phyloP scores from a whole-genome alignment of 2,888 invertebrate species.

The Agriotes lineatus region DNA sequence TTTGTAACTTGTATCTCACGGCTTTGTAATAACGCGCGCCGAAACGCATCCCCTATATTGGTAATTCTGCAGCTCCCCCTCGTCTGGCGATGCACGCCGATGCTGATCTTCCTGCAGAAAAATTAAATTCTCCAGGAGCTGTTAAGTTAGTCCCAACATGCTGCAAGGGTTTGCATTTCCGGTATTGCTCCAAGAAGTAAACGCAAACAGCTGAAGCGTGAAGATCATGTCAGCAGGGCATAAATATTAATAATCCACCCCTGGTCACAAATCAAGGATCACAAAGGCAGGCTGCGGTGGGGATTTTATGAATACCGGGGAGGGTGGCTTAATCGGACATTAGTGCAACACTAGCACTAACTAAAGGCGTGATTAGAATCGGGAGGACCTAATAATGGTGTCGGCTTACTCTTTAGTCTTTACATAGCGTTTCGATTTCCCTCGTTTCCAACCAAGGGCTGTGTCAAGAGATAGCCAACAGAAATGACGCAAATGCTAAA shows the following conservation, averaged over 20 bases:
- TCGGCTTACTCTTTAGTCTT: slow-evolving; percentile 9
- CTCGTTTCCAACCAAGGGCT: too few species aligned
- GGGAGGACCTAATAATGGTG: slow-evolving; percentile 30
- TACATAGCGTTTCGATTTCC: neutral
- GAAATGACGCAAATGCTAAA: too few species aligned
- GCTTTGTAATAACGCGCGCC: slow-evolving; percentile 6
- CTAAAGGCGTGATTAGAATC: slow-evolving; percentile 42
- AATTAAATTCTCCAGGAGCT: slow-evolving; percentile 20
- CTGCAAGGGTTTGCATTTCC: neutral
- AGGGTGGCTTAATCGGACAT: slow-evolving; percentile 44
- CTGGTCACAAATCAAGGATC: slow-evolving; percentile 40
- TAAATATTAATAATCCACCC: slow-evolving; percentile 46
- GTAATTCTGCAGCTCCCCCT: slow-evolving; percentile 3
- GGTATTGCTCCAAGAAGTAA: slow-evolving; percentile 5
- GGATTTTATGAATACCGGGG: slow-evolving; percentile 39
- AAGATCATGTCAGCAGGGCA: slow-evolving; percentile 40
- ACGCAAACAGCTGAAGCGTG: slow-evolving; percentile 16
- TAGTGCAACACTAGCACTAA: slow-evolving; percentile 40
- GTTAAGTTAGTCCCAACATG: slow-evolving; percentile 8
- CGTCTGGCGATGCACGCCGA: neutral
- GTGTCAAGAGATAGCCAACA: too few species aligned
- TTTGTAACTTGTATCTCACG: slow-evolving; percentile 8
- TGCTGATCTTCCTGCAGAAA: neutral
- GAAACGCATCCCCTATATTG: slow-evolving; percentile 16
- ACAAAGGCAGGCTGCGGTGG: slow-evolving; percentile 41